phyloP scores from a whole-genome alignment of 2,888 invertebrate genomes.

The Cosmorhoe ocellata region DNA sequence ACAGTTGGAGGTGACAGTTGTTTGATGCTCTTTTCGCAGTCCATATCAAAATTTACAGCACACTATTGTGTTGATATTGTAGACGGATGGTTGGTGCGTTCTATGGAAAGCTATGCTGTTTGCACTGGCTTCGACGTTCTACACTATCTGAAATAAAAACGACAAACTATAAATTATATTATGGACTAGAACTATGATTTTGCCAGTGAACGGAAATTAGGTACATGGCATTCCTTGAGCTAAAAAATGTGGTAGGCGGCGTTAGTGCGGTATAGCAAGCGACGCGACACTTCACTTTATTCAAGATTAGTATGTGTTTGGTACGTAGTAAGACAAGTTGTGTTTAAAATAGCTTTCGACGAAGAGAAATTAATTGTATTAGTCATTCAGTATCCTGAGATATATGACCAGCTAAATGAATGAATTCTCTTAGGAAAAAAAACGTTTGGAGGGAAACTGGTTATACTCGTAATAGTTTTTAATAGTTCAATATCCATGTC shows the following conservation, averaged over 20 bases:
- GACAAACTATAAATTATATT: not conserved
- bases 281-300: not conserved
- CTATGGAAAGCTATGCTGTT: slow-evolving; percentile 65
- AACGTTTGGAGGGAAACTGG: no score
- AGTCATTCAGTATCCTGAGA: not conserved
- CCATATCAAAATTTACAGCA: slow-evolving; percentile 57
- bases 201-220: no score
- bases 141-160: slow-evolving; percentile 54
- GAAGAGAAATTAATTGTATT: not conserved
- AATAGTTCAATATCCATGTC: no score
- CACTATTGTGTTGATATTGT: slow-evolving; percentile 48
- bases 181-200: no score
- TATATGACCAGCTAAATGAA: no score
- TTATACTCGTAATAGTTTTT: no score
- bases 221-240: no score
- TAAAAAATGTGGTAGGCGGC: no score
- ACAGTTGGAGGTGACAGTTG: slow-evolving; percentile 68
- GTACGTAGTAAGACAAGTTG: not conserved
- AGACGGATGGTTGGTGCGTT: slow-evolving; percentile 62
- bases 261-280: slow-evolving; percentile 19
- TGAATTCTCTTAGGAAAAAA: no score
- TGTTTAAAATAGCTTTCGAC: slow-evolving; percentile 1
- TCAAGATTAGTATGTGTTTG: no score
- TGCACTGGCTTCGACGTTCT: slow-evolving; percentile 60
- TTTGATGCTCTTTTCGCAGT: slow-evolving; percentile 59